Conservation (phyloP, 2,888 invertebrate genomes). For the Heliconius ethilla region DNA sequence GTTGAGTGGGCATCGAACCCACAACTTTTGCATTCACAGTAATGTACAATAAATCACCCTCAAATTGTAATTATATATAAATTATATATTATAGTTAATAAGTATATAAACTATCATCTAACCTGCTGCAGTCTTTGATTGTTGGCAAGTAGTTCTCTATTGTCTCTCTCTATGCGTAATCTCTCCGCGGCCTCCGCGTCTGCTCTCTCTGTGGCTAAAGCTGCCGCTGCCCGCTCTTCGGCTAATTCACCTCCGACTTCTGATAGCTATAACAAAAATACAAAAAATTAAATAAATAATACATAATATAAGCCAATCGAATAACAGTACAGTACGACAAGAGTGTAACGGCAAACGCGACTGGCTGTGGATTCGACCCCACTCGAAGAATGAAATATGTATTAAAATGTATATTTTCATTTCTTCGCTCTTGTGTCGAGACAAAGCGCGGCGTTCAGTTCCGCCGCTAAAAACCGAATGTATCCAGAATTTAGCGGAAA, state of each 20-base stretch:
- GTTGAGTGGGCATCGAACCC: too few relatives aligned
- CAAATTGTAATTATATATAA: background rate
- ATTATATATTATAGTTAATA: background rate
- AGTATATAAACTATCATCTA: background rate
- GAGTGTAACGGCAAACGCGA: too few relatives aligned
- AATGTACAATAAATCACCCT: too few relatives aligned
- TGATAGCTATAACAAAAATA: conserved; percentile 85
- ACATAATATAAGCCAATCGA: background rate
- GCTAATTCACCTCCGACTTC: conserved; percentile 95
- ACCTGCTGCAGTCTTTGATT: conserved; percentile 88
- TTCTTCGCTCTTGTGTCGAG: too few relatives aligned
- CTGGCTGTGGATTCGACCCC: too few relatives aligned
- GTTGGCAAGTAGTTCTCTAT: conserved; percentile 89
- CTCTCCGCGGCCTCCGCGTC: conserved; percentile 95
- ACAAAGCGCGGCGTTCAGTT: too few relatives aligned
- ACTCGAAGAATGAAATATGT: too few relatives aligned
- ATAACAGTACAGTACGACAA: too few relatives aligned
- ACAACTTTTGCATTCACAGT: too few relatives aligned
- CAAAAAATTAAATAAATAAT: background rate
- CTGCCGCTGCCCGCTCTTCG: conserved; percentile 95
- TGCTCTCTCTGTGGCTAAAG: conserved; percentile 92
- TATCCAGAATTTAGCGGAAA: too few relatives aligned
- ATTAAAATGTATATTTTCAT: too few relatives aligned
- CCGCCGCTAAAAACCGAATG: too few relatives aligned
- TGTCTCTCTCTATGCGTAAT: conserved; percentile 92